Percentiles rank a stretch among this genome's conserved stretches.
Conservation (phyloP, 2,888 invertebrate genomes). For the Pocota personata region DNA sequence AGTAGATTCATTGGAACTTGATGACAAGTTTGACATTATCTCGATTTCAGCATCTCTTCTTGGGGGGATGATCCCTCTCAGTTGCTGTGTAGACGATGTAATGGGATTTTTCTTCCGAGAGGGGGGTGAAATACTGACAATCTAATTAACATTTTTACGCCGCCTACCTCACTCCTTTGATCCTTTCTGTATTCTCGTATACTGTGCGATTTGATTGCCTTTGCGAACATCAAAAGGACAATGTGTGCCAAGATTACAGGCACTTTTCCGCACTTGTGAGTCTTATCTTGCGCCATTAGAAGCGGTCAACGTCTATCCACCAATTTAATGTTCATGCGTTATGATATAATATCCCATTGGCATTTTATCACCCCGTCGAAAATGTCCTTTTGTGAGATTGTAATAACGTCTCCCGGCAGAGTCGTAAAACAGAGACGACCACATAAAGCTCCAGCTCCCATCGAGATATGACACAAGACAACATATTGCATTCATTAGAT, state of each 20-base stretch:
- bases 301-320: constrained; percentile 62
- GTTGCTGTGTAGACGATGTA: constrained; percentile 10
- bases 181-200: not conserved
- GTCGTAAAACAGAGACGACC: constrained; percentile 29
- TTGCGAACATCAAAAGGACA: constrained; percentile 50
- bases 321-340: constrained; percentile 62
- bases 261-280: constrained; percentile 63
- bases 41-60: constrained; percentile 55
- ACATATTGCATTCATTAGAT: constrained; percentile 68
- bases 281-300: constrained; percentile 57
- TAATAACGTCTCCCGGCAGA: constrained; percentile 41
- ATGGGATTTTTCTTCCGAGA: constrained; percentile 24
- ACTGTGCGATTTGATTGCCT: constrained; percentile 50
- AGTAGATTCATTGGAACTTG: constrained; percentile 61
- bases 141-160: constrained; percentile 69
- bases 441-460: constrained; percentile 15
- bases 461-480: constrained; percentile 9
- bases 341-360: constrained; percentile 58
- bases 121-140: constrained; percentile 24
- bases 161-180: constrained; percentile 40
- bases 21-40: constrained; percentile 72
- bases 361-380: constrained; percentile 35
- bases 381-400: constrained; percentile 41
- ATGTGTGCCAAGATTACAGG: constrained; percentile 45
- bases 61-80: constrained; percentile 24